Percentiles rank a stretch among this genome's conserved stretches.
Evolutionary conservation across 1,140 invertebrate species (phyloP).

Genomic region (Zaprionus tsacasi): DNA sequence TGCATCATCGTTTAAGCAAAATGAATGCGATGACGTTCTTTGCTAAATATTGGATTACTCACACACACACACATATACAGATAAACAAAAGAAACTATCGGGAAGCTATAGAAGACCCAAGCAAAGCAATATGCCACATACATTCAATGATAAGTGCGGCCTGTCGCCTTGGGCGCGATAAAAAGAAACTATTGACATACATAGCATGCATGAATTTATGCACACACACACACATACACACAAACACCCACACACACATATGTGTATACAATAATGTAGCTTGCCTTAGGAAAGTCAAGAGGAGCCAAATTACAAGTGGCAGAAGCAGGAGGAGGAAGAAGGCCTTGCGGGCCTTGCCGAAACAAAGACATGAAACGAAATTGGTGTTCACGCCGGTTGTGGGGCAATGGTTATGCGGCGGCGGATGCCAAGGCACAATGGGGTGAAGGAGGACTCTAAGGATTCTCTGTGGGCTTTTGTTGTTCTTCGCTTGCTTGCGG

Average conservation of each 20-base stretch:
- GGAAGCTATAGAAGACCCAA: not conserved
- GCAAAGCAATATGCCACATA: slow-evolving; percentile 10
- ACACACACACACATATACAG: slow-evolving; percentile 7
- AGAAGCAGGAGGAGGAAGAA: not conserved
- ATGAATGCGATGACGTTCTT: slow-evolving; percentile 27
- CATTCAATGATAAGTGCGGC: slow-evolving; percentile 62
- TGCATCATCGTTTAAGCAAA: slow-evolving; percentile 24
- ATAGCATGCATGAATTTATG: slow-evolving; percentile 36
- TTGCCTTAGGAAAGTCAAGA: slow-evolving; percentile 54
- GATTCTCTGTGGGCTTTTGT: slow-evolving; percentile 48
- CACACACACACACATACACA: slow-evolving; percentile 11
- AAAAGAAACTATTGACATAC: slow-evolving; percentile 64
- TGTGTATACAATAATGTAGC: slow-evolving; percentile 1
- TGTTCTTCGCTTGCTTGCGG: slow-evolving; percentile 44
- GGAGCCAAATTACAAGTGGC: slow-evolving; percentile 61
- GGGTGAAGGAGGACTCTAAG: slow-evolving; percentile 30
- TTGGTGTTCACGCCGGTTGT: slow-evolving; percentile 44
- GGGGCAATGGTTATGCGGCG: slow-evolving; percentile 61
- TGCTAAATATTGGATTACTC: slow-evolving; percentile 24
- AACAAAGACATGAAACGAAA: slow-evolving; percentile 60
- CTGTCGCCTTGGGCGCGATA: slow-evolving; percentile 72
- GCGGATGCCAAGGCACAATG: slow-evolving; percentile 35
- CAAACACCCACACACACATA: slow-evolving; percentile 1
- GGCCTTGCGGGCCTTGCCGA: slow-evolving; percentile 35
- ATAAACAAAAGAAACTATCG: not conserved